phyloP scores from a whole-genome alignment of 2,797 vertebrate genomes.

The Poecilia velifera region DNA sequence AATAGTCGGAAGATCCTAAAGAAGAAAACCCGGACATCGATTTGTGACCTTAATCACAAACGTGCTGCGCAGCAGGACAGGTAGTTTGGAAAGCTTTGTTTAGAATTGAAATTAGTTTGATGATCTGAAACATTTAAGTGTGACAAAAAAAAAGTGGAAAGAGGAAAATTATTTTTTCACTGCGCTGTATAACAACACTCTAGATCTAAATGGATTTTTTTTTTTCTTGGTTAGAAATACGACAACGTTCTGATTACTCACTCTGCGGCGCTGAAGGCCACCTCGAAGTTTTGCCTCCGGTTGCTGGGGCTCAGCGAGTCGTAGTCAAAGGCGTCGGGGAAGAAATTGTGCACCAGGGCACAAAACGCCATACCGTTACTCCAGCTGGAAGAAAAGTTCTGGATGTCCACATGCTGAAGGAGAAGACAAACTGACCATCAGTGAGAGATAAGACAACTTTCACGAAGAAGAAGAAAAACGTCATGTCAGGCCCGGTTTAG shows the following conservation, averaged over 20 bases:
- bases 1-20: not conserved
- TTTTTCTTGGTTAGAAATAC: not conserved
- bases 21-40: not conserved
- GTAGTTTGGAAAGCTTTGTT: not conserved
- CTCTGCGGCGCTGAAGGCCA: constrained; percentile 95
- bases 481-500: constrained; percentile 11
- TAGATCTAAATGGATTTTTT: not conserved
- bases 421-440: constrained; percentile 19
- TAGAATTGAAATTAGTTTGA: not conserved
- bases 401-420: constrained; percentile 91
- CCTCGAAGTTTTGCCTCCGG: constrained; percentile 94
- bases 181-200: not conserved
- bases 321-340: constrained; percentile 96
- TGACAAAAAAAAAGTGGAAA: not conserved
- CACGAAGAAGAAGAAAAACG: constrained; percentile 2
- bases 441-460: constrained; percentile 18
- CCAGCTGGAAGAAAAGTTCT: constrained; percentile 99
- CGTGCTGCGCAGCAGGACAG: not conserved
- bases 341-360: constrained; percentile 97
- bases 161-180: not conserved
- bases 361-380: constrained; percentile 98
- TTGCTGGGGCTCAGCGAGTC: constrained; percentile 89
- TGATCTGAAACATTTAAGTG: not conserved
- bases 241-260: constrained; percentile 79
- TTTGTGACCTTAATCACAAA: not conserved